Evolutionary conservation across 2,888 invertebrate species (phyloP), one percentile per base, ranked within the genome.

Genomic region (Mallateleia sp.): DNA sequence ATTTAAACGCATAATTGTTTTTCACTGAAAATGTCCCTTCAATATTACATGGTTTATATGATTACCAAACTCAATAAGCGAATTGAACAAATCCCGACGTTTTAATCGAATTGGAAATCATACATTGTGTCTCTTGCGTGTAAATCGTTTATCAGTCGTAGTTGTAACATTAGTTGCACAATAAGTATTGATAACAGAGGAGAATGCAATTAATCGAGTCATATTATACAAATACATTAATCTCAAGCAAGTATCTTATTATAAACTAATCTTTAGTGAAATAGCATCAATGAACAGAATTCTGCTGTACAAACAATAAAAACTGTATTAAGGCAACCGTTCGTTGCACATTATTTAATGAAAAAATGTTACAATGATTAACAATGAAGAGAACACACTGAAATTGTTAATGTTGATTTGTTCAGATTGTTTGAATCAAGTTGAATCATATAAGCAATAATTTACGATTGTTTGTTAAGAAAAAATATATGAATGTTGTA

Each of bases 231-330:
- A 52, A 52, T 69, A 54, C 52, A n/a, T 52, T 69, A 58, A 71
- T 45, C 38, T 15, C 71, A 52, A 64, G 2, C 45, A 32, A 66
- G n/a, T 66, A 77, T 66, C 45, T 50, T 25, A 50, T 62, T 1
- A 52, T 64, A 54, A 69, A 25, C 14, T 77, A 79, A 79, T n/a
- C 18, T 75, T 67, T 82, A 82, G 81, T 50, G n/a, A 82, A 82
- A 75, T 82, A 82, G 56, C 4, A 72, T 47, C 66, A 74, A 56
- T 18, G 18, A 47, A 54, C 58, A 34, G 64, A 78, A 78, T 84
- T 84, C 84, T 84, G 84, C 84, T 84, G 84, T 84, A 84, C 42
- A 84, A 84, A 84, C 84, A 84, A 84, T 84, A 84, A 84, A 71
- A 62, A 28, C 56, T 32, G 64, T 80, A 80, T 80, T 72, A 42